A percentile compares a stretch with the other conserved stretches of the same genome.
Conservation (phyloP, 2,888 invertebrate genomes). For the Latrodectus hesperus region DNA sequence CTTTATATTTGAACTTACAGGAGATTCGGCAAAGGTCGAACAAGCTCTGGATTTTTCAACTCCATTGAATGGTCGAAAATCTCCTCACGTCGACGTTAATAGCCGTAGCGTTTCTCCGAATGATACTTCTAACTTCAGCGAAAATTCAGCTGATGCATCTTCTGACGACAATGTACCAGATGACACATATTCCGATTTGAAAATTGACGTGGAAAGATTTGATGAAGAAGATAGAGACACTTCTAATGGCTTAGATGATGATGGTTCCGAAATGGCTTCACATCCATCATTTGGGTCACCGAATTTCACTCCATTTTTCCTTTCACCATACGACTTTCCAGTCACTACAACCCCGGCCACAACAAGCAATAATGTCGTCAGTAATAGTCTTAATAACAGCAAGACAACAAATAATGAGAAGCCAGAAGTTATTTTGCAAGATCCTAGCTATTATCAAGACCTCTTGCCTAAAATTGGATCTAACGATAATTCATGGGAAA, state of each 20-base stretch:
- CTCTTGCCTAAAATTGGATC: slow-evolving; percentile 84
- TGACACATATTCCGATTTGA: slow-evolving; percentile 31
- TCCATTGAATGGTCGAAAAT: slow-evolving; percentile 35
- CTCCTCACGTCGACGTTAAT: slow-evolving; percentile 30
- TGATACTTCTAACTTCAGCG: slow-evolving; percentile 67
- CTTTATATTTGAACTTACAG: background rate
- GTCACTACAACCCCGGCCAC: slow-evolving; percentile 75
- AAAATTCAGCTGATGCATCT: slow-evolving; percentile 50
- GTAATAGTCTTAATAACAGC: slow-evolving; percentile 3
- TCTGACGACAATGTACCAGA: slow-evolving; percentile 51
- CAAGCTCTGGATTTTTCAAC: slow-evolving; percentile 63
- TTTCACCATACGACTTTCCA: slow-evolving; percentile 72
- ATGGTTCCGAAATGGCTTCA: slow-evolving; percentile 47
- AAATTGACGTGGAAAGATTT: slow-evolving; percentile 56
- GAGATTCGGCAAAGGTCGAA: slow-evolving; percentile 42
- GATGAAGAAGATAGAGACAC: slow-evolving; percentile 51
- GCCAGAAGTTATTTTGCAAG: slow-evolving; percentile 79
- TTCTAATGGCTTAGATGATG: slow-evolving; percentile 52
- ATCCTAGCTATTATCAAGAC: slow-evolving; percentile 86
- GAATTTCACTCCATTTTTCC: slow-evolving; percentile 63
- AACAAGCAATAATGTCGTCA: slow-evolving; percentile 1
- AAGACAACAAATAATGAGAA: background rate
- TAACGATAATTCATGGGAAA: slow-evolving; percentile 94
- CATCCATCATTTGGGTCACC: slow-evolving; percentile 44
- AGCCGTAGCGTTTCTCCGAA: slow-evolving; percentile 65